Percentiles rank a stretch among this genome's conserved stretches.
phyloP scores from a whole-genome alignment of 2,888 invertebrate species.

The Pseudoips prasinana region DNA sequence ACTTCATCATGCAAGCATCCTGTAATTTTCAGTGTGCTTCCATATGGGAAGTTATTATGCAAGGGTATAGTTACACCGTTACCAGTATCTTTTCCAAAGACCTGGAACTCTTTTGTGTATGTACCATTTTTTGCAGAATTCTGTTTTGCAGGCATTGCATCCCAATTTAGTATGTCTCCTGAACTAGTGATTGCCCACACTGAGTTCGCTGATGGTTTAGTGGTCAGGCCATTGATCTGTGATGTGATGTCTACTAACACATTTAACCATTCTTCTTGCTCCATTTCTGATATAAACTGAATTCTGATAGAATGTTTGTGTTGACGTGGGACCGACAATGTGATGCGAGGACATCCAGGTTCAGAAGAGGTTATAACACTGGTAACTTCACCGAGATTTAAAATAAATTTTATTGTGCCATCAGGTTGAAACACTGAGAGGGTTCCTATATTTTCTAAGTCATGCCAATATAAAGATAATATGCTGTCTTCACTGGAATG shows the following conservation, averaged over 20 bases:
- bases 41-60: conserved; percentile 88
- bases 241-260: conserved; percentile 90
- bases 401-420: conserved; percentile 87
- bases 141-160: conserved; percentile 84
- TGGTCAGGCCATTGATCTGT: conserved; percentile 86
- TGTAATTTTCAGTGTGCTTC: conserved; percentile 85
- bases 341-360: conserved; percentile 89
- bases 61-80: conserved; percentile 83
- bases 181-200: conserved; percentile 90
- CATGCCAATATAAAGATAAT: conserved; percentile 92
- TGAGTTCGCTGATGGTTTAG: conserved; percentile 86
- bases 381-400: conserved; percentile 89
- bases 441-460: conserved; percentile 87
- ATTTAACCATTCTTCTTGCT: conserved; percentile 94
- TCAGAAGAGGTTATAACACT: conserved; percentile 90
- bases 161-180: conserved; percentile 92
- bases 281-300: conserved; percentile 91
- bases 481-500: conserved; percentile 87
- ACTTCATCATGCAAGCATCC: conserved; percentile 89
- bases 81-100: conserved; percentile 85
- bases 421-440: conserved; percentile 89
- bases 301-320: conserved; percentile 84
- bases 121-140: conserved; percentile 74
- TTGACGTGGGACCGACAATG: conserved; percentile 87
- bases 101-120: conserved; percentile 85